These are phyloP conservation scores for Thryonomys swinderianus DNA, from an alignment of 2,113 vertebrate genomes.

Conservation along the genomic window DNA sequence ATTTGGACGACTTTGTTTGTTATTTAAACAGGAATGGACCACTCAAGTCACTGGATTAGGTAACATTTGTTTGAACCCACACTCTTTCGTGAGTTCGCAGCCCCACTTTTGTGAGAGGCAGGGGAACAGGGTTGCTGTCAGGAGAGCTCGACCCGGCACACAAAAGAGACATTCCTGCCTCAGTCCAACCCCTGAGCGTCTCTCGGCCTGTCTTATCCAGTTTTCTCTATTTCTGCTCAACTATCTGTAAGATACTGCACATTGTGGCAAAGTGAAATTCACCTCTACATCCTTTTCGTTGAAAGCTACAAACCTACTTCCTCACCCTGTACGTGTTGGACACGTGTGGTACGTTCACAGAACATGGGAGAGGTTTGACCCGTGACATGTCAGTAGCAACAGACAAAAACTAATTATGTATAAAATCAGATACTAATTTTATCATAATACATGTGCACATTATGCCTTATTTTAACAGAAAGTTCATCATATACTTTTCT, in stretches of 20 bases:
- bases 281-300: not conserved
- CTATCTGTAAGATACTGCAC: not conserved
- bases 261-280: not conserved
- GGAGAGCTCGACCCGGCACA: not conserved
- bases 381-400: not conserved
- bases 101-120: not conserved
- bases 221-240: not conserved
- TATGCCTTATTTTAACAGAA: not conserved
- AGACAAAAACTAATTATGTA: not conserved
- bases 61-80: not conserved
- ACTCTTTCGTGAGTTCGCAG: not conserved
- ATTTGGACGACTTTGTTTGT: not conserved
- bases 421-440: not conserved
- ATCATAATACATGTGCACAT: not conserved
- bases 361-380: not conserved
- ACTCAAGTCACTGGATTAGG: not conserved
- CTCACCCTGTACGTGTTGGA: fast-evolving
- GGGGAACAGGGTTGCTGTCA: not conserved
- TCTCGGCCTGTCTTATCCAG: not conserved
- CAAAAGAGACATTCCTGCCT: not conserved
- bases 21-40: conserved; percentile 27
- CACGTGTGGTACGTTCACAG: fast-evolving
- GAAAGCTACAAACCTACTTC: not conserved
- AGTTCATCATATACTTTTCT: not conserved
- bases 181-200: not conserved